Percentiles rank a stretch among this genome's conserved stretches.
These are phyloP conservation scores for Odontothrips loti DNA, from an alignment of 2,888 invertebrate genomes.

Conservation along the genomic window DNA sequence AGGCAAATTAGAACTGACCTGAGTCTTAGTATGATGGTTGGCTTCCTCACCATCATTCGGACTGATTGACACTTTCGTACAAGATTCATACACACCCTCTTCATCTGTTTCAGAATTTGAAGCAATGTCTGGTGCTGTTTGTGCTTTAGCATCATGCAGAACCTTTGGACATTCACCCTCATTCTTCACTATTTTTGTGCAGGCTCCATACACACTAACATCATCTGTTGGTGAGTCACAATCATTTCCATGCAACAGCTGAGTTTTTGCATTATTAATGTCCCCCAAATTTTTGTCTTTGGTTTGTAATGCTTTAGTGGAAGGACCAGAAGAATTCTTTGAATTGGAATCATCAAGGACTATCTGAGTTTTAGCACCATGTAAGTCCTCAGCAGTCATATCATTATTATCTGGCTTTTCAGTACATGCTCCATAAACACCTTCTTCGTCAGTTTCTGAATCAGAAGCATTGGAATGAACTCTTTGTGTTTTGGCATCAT, in stretches of 20 bases:
- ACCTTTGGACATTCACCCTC: too few species aligned
- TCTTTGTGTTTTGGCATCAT: not conserved
- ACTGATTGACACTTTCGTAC: not conserved
- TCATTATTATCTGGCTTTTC: not conserved
- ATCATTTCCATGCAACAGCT: not conserved
- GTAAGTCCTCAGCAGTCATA: not conserved
- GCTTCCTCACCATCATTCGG: not conserved
- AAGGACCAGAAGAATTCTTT: too few species aligned
- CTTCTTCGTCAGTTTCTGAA: not conserved
- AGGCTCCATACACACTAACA: not conserved
- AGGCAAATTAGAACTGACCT: not conserved
- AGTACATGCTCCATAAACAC: not conserved
- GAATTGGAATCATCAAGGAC: too few species aligned
- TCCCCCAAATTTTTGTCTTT: not conserved
- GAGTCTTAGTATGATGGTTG: not conserved
- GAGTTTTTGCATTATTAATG: not conserved
- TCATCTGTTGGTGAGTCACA: not conserved
- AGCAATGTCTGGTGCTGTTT: not conserved
- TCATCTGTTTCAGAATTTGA: not conserved
- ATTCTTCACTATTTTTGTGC: not conserved
- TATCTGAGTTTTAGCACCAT: not conserved
- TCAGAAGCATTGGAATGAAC: not conserved
- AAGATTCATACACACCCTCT: not conserved
- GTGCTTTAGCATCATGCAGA: slow-evolving; percentile 3
- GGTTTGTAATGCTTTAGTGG: not conserved